Percentiles rank a stretch among this genome's conserved stretches.
Evolutionary conservation across 2,113 vertebrate species (phyloP).

Genomic region (Oryzias curvinotus): DNA sequence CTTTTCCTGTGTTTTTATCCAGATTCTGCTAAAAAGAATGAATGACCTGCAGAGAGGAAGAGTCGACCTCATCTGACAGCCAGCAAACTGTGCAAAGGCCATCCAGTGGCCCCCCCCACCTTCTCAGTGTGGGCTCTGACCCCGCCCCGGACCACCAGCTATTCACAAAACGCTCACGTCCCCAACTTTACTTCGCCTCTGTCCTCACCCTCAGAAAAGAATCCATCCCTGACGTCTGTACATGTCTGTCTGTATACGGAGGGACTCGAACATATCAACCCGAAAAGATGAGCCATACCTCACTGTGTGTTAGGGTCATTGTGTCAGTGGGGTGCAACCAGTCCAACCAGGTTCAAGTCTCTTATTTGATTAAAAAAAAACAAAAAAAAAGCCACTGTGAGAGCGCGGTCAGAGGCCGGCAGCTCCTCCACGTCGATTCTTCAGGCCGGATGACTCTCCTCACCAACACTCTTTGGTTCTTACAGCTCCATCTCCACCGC

Average conservation of each 20-base stretch:
- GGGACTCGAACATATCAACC: slow-evolving; percentile 74
- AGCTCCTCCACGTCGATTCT: slow-evolving; percentile 34
- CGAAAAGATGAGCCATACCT: slow-evolving; percentile 74
- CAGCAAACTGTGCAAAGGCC: slow-evolving; percentile 80
- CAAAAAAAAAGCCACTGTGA: slow-evolving; percentile 44
- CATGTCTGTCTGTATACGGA: slow-evolving; percentile 58
- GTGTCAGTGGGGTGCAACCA: slow-evolving; percentile 49
- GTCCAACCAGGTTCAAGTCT: slow-evolving; percentile 55
- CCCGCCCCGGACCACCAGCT: slow-evolving; percentile 56
- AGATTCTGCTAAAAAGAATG: slow-evolving; percentile 67
- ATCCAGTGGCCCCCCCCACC: slow-evolving; percentile 57
- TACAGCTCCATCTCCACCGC: slow-evolving; percentile 4
- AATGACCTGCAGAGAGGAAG: slow-evolving; percentile 70
- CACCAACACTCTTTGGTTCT: slow-evolving; percentile 50
- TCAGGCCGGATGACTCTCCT: slow-evolving; percentile 45
- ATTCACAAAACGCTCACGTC: slow-evolving; percentile 55
- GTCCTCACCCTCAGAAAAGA: slow-evolving; percentile 42
- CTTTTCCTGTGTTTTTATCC: slow-evolving; percentile 21
- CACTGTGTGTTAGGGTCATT: slow-evolving; percentile 64
- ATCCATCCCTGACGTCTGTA: slow-evolving; percentile 54
- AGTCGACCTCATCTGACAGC: slow-evolving; percentile 77
- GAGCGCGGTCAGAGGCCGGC: slow-evolving; percentile 40
- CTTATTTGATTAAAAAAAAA: slow-evolving; percentile 34
- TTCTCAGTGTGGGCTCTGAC: slow-evolving; percentile 56
- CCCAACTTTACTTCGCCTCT: slow-evolving; percentile 50